Evolutionary conservation across 2,888 invertebrate species (phyloP), one percentile per base, ranked within the genome.

Genomic region (Neoitamus cyanurus): DNA sequence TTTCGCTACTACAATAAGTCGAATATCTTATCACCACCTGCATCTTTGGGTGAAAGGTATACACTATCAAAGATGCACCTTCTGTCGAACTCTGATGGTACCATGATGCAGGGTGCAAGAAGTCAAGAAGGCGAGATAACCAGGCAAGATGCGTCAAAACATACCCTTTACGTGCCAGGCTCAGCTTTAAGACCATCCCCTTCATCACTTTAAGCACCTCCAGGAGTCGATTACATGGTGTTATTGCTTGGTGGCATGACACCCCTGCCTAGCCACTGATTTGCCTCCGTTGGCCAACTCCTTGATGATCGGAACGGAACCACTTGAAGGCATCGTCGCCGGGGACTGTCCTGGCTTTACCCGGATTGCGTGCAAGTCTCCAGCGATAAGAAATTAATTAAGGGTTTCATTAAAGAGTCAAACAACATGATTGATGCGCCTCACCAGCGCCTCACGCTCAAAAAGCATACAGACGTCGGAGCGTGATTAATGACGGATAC

Each of bases 361-460:
- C 3, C 7, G 58, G 58, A 31, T 31, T 70, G 31, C 70, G 31
- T 70, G 70, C 31, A 31, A 70, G 30, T 15, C 20, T 36, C 20
- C 6, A n/a, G 31, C 36, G 73, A 73, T 73, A 73, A 73, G 73
- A 73, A 73, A 73, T 73, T 73, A 73, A 73, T 73, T 73, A 73
- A 34, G 73, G 58, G 34, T 36, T 73, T 73, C 73, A 73, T 73
- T 73, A 73, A 36, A 31, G 34, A 73, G 36, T 34, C 31, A 36
- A 73, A 73, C 36, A 20, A 20, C 20, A 73, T 73, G 73, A 73
- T 73, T 73, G 31, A 73, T 73, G 31, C 36, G 34, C 34, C 34
- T 73, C 9, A 58, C 20, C 15, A 58, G 58, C 15, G 58, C 25
- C 2, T 9, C 9, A 2, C 58, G 58, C 58, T 58, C 58, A 58